Base-by-base conservation (phyloP, 2,113 vertebrate genomes). In the Eclectus roratus region DNA sequence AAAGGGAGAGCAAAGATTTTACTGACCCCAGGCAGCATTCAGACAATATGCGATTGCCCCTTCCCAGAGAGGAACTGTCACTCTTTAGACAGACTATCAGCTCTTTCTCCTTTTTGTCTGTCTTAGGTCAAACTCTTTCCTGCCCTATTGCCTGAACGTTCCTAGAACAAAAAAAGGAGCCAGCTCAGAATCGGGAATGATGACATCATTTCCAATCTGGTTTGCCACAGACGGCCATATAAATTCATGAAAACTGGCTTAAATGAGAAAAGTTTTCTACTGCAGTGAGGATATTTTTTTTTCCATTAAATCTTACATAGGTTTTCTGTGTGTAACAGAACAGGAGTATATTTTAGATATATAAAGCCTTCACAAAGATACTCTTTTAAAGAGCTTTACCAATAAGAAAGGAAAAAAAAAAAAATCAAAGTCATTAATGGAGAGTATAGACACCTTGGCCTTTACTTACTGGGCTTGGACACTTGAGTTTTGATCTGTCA, bases 401-500 rank as follows among this genome's bases (percentile, higher is more conserved):
- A 17, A 4, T 31, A 82, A 90, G 23, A 63, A 92, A 88, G n/a
- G 39, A 69, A 44, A 58, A 37, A 28, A 10, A 28, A 28, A 52
- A 76, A 91, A 88, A 39, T 4, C 49, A 27, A 89, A 55, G 17
- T 41, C 20, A 27, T 31, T 56, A 46, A 61, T 18, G 33, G 18
- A 78, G 39, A 81, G 8, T 43, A 41, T 16, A 15, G 46, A n/a
- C 13, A 43, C 13, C 44, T 55, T 69, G 29, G 35, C 27, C 19
- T 86, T 95, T 96, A 98, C 98, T 98, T 98, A 99, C 99, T 85
- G 97, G 68, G 9, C 96, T 98, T 72, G 99, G 99, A 90, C 99
- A 99, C 81, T 95, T 99, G 84, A 99, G 97, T 95, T 97, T 98
- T 90, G 94, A 94, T 93, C 98, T 98, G 96, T 91, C 94, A 68